Evolutionary conservation across 2,888 invertebrate species (phyloP), one percentile per base, ranked within the genome.

Genomic region (Cyrtodaria siliqua): DNA sequence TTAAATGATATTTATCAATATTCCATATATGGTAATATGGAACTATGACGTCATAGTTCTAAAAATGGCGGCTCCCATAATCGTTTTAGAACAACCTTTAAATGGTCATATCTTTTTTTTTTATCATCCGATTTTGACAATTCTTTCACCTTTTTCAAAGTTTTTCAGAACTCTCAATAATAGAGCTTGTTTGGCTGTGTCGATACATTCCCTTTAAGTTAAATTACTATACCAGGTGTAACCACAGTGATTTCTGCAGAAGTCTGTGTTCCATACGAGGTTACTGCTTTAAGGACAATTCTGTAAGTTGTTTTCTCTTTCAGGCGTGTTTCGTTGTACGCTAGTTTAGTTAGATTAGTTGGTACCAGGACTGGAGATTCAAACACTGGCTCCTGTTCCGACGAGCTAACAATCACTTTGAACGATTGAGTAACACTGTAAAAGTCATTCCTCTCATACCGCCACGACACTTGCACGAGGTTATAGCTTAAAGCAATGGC

Each of bases 211-310:
- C n/a, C n/a, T n/a, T n/a, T n/a, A n/a, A n/a, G n/a, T n/a, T n/a
- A n/a, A n/a, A n/a, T n/a, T n/a, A n/a, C n/a, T 33, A 33, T 59
- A 80, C 79, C 79, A 61, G 38, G 33, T 23, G 79, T 80, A 26
- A 38, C 55, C 12, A 73, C 44, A 24, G 6, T 18, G 12, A 53
- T 20, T n/a, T 6, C 33, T 18, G 56, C 26, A 14, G 79, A 68
- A 9, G 40, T n/a, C 16, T 62, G 55, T 20, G 24, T 50, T 0
- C 80, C 80, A 49, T 53, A 59, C 6, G 14, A 16, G 14, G 80
- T 77, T 1, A 24, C 26, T 16, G 80, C 74, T n/a, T 47, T 62
- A n/a, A 81, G 64, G 8, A 57, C 23, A 14, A 81, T 27, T 24
- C 38, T 67, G 26, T 74, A 81, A 9, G 44, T 24, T 2, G 80